phyloP scores from a whole-genome alignment of 2,113 vertebrate genomes.

The Tragelaphus imberbis region DNA sequence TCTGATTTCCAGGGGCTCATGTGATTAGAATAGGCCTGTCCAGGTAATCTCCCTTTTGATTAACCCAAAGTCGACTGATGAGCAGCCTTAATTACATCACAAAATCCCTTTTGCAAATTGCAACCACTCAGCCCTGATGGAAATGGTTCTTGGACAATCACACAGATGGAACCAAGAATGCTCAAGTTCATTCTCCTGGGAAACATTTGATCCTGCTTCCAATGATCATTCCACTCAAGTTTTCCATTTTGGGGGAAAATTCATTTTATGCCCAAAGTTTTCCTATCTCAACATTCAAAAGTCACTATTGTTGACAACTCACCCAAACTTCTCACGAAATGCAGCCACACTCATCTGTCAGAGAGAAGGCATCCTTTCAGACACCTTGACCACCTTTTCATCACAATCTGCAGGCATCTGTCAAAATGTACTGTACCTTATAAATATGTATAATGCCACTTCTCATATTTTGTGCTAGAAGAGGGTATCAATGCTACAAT shows the following conservation, averaged over 20 bases:
- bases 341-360: conserved; percentile 65
- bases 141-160: too few species aligned
- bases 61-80: background rate
- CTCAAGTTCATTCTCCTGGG: background rate
- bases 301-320: conserved; percentile 56
- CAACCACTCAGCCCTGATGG: accelerated
- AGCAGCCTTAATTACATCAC: too few species aligned
- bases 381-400: conserved; percentile 74
- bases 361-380: conserved; percentile 40
- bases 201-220: background rate
- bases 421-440: conserved; percentile 79
- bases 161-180: background rate
- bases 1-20: background rate
- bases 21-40: background rate
- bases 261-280: conserved; percentile 21
- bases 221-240: background rate
- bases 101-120: background rate
- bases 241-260: background rate
- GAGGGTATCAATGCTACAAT: conserved; percentile 80
- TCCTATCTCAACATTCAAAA: conserved; percentile 51
- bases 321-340: conserved; percentile 58
- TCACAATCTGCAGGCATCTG: conserved; percentile 74
- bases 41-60: background rate
- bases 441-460: conserved; percentile 80
- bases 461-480: conserved; percentile 63